Percentiles rank a stretch among this genome's conserved stretches.
phyloP scores from a whole-genome alignment of 2,888 invertebrate species.

The Andrena hattorfiana region DNA sequence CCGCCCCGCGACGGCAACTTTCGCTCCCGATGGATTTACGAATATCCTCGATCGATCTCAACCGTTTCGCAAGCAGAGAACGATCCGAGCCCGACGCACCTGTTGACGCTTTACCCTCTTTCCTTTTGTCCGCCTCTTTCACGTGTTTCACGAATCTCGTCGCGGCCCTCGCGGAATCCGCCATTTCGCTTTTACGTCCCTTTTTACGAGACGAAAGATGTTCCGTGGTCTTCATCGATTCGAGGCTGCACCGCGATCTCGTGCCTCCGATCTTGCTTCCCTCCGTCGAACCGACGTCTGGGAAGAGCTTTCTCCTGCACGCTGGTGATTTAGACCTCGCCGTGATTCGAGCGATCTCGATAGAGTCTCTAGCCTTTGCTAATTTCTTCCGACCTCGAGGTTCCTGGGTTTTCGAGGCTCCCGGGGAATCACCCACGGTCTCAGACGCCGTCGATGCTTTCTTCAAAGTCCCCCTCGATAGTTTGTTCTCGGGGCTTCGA shows the following conservation, averaged over 20 bases:
- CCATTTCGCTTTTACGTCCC: neutral
- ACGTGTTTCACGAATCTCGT: neutral
- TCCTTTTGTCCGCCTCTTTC: neutral
- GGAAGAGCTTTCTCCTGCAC: slow-evolving; percentile 72
- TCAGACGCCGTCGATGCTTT: neutral
- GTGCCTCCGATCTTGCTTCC: slow-evolving; percentile 11
- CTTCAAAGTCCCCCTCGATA: slow-evolving; percentile 1
- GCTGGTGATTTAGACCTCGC: slow-evolving; percentile 51
- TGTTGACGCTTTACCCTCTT: slow-evolving; percentile 18
- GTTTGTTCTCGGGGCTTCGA: neutral
- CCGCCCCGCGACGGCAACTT: neutral
- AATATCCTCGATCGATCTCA: slow-evolving; percentile 77
- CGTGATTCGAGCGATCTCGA: slow-evolving; percentile 18
- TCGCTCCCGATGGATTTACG: slow-evolving; percentile 70
- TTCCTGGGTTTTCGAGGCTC: neutral
- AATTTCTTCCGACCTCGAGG: slow-evolving; percentile 7
- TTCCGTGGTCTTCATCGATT: neutral
- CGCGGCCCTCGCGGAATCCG: neutral
- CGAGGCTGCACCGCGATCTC: neutral
- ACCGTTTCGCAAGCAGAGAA: slow-evolving; percentile 37
- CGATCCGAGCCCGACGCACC: slow-evolving; percentile 23
- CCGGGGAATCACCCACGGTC: neutral
- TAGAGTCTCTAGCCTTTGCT: slow-evolving; percentile 21
- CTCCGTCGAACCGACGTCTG: slow-evolving; percentile 38
- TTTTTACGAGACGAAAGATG: neutral